These are phyloP conservation scores for Silurus meridionalis DNA, from an alignment of 2,113 vertebrate species.

Conservation along the genomic window DNA sequence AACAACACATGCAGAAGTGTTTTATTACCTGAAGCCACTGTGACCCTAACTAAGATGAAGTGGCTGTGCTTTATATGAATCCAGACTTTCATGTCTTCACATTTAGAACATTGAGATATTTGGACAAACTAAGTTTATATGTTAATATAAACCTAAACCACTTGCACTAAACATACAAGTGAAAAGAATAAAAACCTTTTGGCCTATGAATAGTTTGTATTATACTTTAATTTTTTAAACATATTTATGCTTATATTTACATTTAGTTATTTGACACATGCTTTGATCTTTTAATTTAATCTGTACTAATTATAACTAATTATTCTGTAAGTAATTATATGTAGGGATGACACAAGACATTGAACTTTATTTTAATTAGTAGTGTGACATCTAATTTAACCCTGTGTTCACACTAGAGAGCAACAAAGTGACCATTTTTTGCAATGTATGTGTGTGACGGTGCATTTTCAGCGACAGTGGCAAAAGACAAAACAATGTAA, in stretches of 20 bases:
- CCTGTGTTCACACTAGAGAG: not conserved
- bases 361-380: not conserved
- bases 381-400: not conserved
- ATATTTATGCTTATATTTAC: not conserved
- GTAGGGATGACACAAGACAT: not conserved
- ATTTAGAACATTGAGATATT: not conserved
- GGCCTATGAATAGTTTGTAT: not conserved
- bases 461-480: not conserved
- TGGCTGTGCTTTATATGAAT: not conserved
- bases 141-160: not conserved
- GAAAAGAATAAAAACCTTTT: not conserved
- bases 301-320: not conserved
- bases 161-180: not conserved
- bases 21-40: not conserved
- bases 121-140: not conserved
- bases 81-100: not conserved
- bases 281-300: not conserved
- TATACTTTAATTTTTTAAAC: slow-evolving; percentile 3
- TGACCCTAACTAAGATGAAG: not conserved
- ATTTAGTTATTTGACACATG: not conserved
- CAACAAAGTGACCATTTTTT: not conserved
- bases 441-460: not conserved
- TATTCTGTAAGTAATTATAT: not conserved
- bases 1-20: not conserved
- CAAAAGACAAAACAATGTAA: not conserved